Conservation (phyloP, 37 sponge, comb jelly and placozoan species). For the Aplysina aerophoba region DNA sequence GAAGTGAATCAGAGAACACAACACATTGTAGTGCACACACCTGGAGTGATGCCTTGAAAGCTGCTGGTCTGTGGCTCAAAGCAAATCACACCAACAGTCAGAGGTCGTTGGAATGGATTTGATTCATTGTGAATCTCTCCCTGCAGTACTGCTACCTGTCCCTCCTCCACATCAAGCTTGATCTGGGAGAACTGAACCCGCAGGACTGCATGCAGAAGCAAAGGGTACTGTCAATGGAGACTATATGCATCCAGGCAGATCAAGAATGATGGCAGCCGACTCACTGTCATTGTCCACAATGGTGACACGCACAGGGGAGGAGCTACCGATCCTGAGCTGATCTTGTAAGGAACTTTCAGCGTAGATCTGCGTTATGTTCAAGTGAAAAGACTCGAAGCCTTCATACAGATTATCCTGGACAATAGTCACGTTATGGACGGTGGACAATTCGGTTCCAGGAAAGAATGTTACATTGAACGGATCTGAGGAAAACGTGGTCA, state of each 20-base stretch:
- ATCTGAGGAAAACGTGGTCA: not conserved
- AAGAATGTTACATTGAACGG: not conserved
- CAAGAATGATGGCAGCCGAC: not conserved
- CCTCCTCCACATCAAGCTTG: not conserved
- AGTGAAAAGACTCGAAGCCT: not conserved
- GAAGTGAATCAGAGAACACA: not conserved
- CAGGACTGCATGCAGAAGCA: not conserved
- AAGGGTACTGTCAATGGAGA: too few species aligned
- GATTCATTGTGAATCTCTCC: not conserved
- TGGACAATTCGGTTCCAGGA: not conserved
- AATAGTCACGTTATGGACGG: not conserved
- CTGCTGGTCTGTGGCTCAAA: not conserved
- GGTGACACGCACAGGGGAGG: not conserved
- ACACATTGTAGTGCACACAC: not conserved
- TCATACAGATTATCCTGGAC: constrained; percentile 13
- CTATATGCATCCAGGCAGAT: not conserved
- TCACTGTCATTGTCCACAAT: constrained; percentile 13
- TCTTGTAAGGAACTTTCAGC: not conserved
- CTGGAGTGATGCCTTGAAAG: not conserved
- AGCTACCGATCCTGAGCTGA: not conserved
- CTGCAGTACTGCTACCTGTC: not conserved
- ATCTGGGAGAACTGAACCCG: not conserved
- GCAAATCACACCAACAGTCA: not conserved
- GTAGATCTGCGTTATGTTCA: not conserved
- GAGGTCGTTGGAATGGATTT: not conserved